Evolutionary conservation across 2,797 vertebrate genomes (phyloP).

Genomic region (Adelosebastes latens): DNA sequence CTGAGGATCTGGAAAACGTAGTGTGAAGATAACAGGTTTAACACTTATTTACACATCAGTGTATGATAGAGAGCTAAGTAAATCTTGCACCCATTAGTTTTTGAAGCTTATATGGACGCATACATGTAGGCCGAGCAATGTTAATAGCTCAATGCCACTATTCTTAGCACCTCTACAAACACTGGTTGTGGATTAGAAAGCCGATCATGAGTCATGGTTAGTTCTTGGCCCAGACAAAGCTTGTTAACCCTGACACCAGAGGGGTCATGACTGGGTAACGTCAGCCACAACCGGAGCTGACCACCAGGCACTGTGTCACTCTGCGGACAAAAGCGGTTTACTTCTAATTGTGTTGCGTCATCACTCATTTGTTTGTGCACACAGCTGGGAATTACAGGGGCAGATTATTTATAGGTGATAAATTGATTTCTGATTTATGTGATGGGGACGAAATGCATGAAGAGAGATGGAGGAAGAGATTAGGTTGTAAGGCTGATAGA

Average conservation of each 20-base stretch:
- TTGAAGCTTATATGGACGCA: background rate
- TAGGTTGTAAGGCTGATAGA: background rate
- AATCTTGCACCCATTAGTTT: background rate
- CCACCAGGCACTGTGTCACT: conserved; percentile 17
- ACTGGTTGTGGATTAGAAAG: conserved; percentile 31
- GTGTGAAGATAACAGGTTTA: background rate
- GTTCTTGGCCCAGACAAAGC: conserved; percentile 48
- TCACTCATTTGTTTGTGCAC: background rate
- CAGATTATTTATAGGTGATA: background rate
- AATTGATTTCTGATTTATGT: background rate
- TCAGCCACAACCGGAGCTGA: conserved; percentile 17
- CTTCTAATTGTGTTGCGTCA: background rate
- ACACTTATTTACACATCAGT: background rate
- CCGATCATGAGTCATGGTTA: conserved; percentile 45
- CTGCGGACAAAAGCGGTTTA: conserved; percentile 1
- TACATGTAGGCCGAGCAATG: background rate
- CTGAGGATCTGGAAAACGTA: background rate
- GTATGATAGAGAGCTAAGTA: background rate
- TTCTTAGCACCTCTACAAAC: background rate
- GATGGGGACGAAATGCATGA: background rate
- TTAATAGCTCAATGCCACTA: background rate
- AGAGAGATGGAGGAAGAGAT: conserved; percentile 22
- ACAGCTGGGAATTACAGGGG: background rate
- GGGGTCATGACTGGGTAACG: conserved; percentile 4
- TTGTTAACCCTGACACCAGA: conserved; percentile 49